Evolutionary conservation across 2,797 vertebrate genomes (phyloP).

Genomic region (Hybognathus amarus): DNA sequence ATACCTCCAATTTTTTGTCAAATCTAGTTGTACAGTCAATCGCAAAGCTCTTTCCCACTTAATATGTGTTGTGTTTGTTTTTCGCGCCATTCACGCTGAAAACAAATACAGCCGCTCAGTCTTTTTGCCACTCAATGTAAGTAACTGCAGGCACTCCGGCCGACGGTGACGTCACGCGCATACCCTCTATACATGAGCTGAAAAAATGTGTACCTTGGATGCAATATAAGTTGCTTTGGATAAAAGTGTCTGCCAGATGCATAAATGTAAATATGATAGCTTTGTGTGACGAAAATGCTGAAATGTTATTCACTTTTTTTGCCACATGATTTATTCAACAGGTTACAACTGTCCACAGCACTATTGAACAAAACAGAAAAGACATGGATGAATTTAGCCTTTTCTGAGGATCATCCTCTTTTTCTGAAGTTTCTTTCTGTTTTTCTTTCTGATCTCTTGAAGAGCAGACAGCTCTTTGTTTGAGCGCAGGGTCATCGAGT

Average conservation of each 20-base stretch:
- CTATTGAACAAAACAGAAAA: neutral
- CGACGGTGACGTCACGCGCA: too few species aligned
- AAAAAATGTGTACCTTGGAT: neutral
- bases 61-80: too few species aligned
- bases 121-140: too few species aligned
- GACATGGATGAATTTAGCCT: neutral
- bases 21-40: too few species aligned
- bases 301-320: neutral
- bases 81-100: too few species aligned
- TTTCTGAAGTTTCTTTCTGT: neutral
- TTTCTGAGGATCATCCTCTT: neutral
- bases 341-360: neutral
- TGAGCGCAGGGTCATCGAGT: conserved; percentile 11
- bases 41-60: too few species aligned
- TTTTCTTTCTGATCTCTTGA: conserved; percentile 5
- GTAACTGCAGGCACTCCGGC: too few species aligned
- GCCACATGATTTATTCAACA: conserved; percentile 12
- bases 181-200: neutral
- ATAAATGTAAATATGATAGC: neutral
- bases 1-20: too few species aligned
- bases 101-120: too few species aligned
- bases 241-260: neutral
- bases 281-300: neutral
- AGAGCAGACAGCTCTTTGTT: neutral
- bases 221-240: neutral